Base-by-base conservation (phyloP, 2,113 vertebrate genomes). In the Daphoenositta chrysoptera region DNA sequence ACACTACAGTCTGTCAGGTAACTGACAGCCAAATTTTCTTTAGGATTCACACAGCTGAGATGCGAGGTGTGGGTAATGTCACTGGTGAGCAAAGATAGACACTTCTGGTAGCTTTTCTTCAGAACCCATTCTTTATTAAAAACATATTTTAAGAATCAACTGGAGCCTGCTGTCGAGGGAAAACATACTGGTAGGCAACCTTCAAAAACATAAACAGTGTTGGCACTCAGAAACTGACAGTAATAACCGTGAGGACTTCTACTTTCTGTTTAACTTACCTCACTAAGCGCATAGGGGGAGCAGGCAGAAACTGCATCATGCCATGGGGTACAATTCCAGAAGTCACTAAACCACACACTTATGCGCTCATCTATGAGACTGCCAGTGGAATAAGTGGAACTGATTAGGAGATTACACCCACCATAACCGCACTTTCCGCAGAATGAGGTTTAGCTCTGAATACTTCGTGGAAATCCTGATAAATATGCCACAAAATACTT, bases 21-120 rank as follows among this genome's bases (percentile, higher is more conserved):
- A 78, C 31, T 4, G 39, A 86, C 35, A 70, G 64, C 0, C 13
- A 42, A 9, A 30, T 50, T 80, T 71, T 45, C 45, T 70, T 61
- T 22, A 47, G 35, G 65, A 66, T 47, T 66, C 63, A 35, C 30
- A 65, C 20, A 80, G 58, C 39, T 13, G 50, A 73, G 47, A 60
- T 6, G 13, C 0, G 0, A 86, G 39, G 53, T 2, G 8, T 4
- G 22, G 39, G 31, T 26, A 53, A 53, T 28, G 33, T 42, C 63
- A 56, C 3, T 56, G 23, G 54, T 17, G 28, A 94, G 71, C 54
- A 83, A 86, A 83, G 58, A 64, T 21, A 88, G 66, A 87, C 28
- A 26, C 48, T 77, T 57, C 45, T 33, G 20, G 50, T n/a, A 77
- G 37, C 26, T 92, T 85, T 87, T 72, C 58, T 91, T 90, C 44